Evolutionary conservation across 2,113 vertebrate species (phyloP).

Genomic region (Oncorhynchus gorbuscha): DNA sequence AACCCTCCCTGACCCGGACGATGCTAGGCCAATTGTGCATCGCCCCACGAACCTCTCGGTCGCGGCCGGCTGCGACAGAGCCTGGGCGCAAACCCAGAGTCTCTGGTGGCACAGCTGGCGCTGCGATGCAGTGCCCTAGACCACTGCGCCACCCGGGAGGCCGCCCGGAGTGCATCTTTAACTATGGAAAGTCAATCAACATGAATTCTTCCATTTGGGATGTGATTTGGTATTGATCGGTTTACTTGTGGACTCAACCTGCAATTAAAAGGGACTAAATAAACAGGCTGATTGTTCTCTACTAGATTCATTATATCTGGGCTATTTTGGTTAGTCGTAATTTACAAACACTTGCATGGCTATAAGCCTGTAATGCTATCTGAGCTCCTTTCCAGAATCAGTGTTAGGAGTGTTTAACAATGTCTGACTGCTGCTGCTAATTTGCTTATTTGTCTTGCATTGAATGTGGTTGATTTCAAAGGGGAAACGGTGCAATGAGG

Average conservation of each 20-base stretch:
- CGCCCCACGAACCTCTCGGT: too few relatives aligned
- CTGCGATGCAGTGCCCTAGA: too few relatives aligned
- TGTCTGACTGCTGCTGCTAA: slow-evolving; percentile 19
- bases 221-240: slow-evolving; percentile 1
- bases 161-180: neutral
- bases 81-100: too few relatives aligned
- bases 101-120: too few relatives aligned
- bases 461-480: slow-evolving; percentile 16
- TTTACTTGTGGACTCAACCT: neutral
- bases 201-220: neutral
- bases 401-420: slow-evolving; percentile 32
- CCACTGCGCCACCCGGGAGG: too few relatives aligned
- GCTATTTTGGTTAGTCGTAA: slow-evolving; percentile 40
- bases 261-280: slow-evolving; percentile 5
- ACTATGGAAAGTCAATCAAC: neutral
- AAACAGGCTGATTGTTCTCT: slow-evolving; percentile 13
- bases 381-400: slow-evolving; percentile 31
- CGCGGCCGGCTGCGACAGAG: too few relatives aligned
- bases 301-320: slow-evolving; percentile 24
- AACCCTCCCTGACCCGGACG: too few relatives aligned
- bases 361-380: slow-evolving; percentile 10
- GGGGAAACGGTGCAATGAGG: slow-evolving; percentile 20
- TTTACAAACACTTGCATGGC: slow-evolving; percentile 32
- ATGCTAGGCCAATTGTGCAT: too few relatives aligned
- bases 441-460: slow-evolving; percentile 36